Base-by-base conservation (phyloP, 1,140 invertebrate genomes). In the Proctacanthus coquilletti region DNA sequence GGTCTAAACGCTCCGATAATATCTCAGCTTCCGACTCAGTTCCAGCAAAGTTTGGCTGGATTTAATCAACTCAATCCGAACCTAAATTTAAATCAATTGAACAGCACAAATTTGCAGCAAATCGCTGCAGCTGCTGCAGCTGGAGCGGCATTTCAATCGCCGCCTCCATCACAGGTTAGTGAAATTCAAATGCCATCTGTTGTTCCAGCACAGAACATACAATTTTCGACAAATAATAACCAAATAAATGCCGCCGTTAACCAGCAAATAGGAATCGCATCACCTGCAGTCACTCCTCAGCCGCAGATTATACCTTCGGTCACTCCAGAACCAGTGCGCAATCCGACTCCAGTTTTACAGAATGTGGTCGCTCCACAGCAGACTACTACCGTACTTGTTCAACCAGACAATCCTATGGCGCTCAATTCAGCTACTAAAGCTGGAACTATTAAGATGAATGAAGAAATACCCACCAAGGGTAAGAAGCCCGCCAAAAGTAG, bases 1-100 rank as follows among this genome's bases (percentile, higher is more conserved):
- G 56, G 56, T 1, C 34, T 58, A 13, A 41, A 41, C 31, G 41
- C 40, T 3, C 36, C 42, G 32, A 47, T 58, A 21, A 47, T 60
- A 5, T 60, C 57, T 4, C 56, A 60, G 37, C 40, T 60, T 36
- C 53, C 53, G 5, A 46, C 52, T 11, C 53, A 54, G n/a, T 45
- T 54, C 33, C 56, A 60, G 34, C 57, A 60, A 38, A 59, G 46
- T 15, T 31, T 59, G 3, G 47, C 56, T n/a, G 49, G 53, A 31
- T 42, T 42, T 17, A 39, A 39, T 32, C 38, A 39, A 39, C 19
- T 32, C 11, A 35, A 41, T 25, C 39, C 17, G 18, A 32, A 25
- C 34, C 35, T 23, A 59, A 59, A 59, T 38, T 45, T 60, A 15
- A 59, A 60, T 40, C 56, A 60, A 36, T 23, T 60, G 21, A 57